A percentile compares a stretch with the other conserved stretches of the same genome.
Conservation (phyloP, 2,113 vertebrate genomes). For the Megaceryle torquata region DNA sequence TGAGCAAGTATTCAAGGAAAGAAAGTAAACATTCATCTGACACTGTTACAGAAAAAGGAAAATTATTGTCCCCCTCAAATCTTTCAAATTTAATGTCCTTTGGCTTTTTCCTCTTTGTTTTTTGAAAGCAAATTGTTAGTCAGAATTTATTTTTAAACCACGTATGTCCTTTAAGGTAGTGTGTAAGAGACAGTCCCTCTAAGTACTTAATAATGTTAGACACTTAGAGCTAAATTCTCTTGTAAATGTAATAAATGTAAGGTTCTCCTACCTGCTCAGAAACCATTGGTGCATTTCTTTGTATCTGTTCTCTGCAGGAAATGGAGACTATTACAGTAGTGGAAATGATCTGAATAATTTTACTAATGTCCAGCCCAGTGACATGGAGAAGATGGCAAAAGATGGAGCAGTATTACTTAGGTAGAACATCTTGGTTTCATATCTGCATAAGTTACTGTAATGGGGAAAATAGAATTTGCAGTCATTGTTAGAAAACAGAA, state of each 20-base stretch:
- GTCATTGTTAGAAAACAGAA: neutral
- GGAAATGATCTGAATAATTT: constrained; percentile 93
- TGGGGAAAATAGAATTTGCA: neutral
- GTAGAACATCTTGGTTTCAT: constrained; percentile 66
- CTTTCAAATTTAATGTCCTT: neutral
- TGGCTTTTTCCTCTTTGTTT: neutral
- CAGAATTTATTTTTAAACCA: neutral
- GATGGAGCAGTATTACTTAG: constrained; percentile 67
- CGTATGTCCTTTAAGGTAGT: neutral
- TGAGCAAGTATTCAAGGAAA: neutral
- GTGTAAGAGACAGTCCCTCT: neutral
- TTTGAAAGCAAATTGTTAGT: neutral
- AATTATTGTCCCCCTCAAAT: rapidly evolving
- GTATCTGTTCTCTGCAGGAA: constrained; percentile 74
- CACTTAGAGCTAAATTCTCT: neutral
- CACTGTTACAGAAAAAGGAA: neutral
- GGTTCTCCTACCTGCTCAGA: neutral
- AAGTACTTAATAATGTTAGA: neutral
- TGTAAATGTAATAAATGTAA: neutral
- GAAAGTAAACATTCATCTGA: neutral
- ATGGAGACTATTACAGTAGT: constrained; percentile 90
- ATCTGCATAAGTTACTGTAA: neutral
- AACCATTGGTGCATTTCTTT: neutral
- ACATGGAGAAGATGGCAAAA: constrained; percentile 69
- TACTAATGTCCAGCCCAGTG: constrained; percentile 43